Evolutionary conservation across 64 coral and sea anemone species (phyloP).

Genomic region (Stylophora pistillata): DNA sequence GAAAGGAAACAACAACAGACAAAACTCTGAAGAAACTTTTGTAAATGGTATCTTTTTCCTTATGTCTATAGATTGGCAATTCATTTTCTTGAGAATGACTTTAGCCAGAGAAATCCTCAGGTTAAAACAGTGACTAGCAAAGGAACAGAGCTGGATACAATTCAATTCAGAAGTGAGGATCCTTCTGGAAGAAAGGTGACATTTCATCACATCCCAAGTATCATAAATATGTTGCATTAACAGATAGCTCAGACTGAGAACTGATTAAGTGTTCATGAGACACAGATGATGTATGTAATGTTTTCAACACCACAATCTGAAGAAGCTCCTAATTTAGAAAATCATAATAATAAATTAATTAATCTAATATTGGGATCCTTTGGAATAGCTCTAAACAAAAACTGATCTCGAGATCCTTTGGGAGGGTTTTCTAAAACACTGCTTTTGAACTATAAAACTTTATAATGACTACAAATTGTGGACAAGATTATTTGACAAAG

Average conservation of each 20-base stretch:
- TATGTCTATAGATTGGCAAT: conserved; percentile 69
- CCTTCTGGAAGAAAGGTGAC: conserved; percentile 82
- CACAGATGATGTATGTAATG: too few relatives aligned
- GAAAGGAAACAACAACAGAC: too few relatives aligned
- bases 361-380: too few relatives aligned
- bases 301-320: too few relatives aligned
- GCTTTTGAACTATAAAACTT: too few relatives aligned
- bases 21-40: background rate
- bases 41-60: background rate
- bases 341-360: too few relatives aligned
- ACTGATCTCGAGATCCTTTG: too few relatives aligned
- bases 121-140: conserved; percentile 93
- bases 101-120: conserved; percentile 76
- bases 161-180: conserved; percentile 94
- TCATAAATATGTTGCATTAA: background rate
- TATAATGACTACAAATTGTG: too few relatives aligned
- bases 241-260: background rate
- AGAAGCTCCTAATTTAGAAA: too few relatives aligned
- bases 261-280: background rate
- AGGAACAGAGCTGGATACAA: conserved; percentile 91
- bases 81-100: conserved; percentile 90
- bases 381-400: too few relatives aligned
- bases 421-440: too few relatives aligned
- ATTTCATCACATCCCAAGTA: background rate
- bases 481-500: too few relatives aligned